phyloP scores from a whole-genome alignment of 2,797 vertebrate genomes.

The Chromobotia macracanthus region DNA sequence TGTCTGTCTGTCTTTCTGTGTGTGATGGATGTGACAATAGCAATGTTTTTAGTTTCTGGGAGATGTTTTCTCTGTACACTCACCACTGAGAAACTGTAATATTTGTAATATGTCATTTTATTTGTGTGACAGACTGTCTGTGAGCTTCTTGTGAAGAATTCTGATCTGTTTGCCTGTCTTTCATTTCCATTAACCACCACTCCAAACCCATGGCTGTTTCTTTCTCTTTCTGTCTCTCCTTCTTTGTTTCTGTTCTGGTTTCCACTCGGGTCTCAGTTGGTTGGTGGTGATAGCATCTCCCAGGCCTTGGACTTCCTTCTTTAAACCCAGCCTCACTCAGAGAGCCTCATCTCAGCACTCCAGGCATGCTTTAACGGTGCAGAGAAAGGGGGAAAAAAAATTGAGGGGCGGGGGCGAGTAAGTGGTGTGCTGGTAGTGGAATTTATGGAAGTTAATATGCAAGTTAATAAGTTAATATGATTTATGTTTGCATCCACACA shows the following conservation, averaged over 20 bases:
- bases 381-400: not conserved
- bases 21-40: not conserved
- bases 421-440: not conserved
- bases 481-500: not conserved
- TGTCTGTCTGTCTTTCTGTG: not conserved
- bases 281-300: slow-evolving; percentile 83
- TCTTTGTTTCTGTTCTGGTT: slow-evolving; percentile 65
- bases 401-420: not conserved
- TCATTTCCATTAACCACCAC: slow-evolving; percentile 20
- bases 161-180: slow-evolving; percentile 37
- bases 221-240: slow-evolving; percentile 3
- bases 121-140: slow-evolving; percentile 41
- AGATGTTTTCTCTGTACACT: slow-evolving; percentile 34
- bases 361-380: slow-evolving; percentile 4
- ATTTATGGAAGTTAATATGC: not conserved
- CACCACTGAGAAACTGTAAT: slow-evolving; percentile 10
- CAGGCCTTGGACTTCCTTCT: slow-evolving; percentile 81
- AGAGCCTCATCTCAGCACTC: slow-evolving; percentile 38
- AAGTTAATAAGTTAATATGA: too few species aligned
- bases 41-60: not conserved
- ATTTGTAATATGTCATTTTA: slow-evolving; percentile 37
- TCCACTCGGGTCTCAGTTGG: slow-evolving; percentile 83
- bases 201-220: slow-evolving; percentile 18
- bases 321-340: slow-evolving; percentile 72
- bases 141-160: slow-evolving; percentile 45